Conservation (phyloP, 2,888 invertebrate genomes). For the Tenodera sinensis region DNA sequence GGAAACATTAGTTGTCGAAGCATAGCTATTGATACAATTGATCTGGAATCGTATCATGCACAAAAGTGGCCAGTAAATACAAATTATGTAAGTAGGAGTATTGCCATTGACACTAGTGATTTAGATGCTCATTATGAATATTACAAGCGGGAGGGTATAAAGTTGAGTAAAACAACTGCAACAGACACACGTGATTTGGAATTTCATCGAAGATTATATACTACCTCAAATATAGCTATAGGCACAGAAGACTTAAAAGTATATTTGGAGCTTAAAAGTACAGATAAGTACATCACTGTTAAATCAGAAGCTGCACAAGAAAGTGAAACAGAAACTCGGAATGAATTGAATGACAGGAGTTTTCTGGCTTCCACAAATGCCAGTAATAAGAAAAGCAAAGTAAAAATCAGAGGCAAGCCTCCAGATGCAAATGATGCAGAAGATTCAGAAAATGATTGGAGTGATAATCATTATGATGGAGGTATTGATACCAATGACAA, state of each 20-base stretch:
- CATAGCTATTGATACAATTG: constrained; percentile 14
- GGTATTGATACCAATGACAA: background rate
- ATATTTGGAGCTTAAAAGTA: background rate
- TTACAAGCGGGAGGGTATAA: constrained; percentile 19
- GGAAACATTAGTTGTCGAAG: background rate
- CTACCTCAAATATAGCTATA: background rate
- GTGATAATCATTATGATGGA: background rate
- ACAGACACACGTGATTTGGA: constrained; percentile 26
- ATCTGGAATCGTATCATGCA: constrained; percentile 1
- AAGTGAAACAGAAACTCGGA: background rate
- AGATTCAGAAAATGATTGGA: background rate
- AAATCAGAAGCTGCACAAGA: background rate
- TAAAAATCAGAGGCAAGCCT: background rate
- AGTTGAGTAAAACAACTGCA: constrained; percentile 13
- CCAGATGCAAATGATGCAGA: background rate
- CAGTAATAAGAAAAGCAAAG: background rate
- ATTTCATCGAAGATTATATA: background rate
- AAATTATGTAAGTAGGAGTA: background rate
- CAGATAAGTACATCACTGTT: background rate
- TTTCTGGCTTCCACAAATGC: background rate
- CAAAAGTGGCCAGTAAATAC: background rate
- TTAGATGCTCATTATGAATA: constrained; percentile 26
- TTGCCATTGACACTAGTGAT: constrained; percentile 25
- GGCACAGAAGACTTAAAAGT: background rate
- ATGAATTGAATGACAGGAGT: background rate